phyloP scores from a whole-genome alignment of 2,113 vertebrate genomes.

The Centrocercus urophasianus region DNA sequence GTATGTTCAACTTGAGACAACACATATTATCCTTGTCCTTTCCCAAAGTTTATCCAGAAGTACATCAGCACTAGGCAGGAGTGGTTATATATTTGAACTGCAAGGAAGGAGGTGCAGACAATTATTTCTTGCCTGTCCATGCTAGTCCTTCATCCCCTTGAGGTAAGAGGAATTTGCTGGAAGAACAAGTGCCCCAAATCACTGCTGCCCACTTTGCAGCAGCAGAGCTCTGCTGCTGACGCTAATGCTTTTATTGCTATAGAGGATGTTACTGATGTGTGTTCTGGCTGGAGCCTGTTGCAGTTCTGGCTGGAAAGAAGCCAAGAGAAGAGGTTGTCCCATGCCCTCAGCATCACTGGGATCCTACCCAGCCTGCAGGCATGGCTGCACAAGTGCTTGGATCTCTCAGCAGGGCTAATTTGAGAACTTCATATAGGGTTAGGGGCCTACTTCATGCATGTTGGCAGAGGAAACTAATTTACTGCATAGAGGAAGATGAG shows the following conservation, averaged over 20 bases:
- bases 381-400: background rate
- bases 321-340: background rate
- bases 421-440: background rate
- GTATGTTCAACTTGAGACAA: background rate
- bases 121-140: background rate
- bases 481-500: background rate
- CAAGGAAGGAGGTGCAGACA: background rate
- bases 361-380: background rate
- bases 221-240: background rate
- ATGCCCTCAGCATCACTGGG: background rate
- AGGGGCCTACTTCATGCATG: background rate
- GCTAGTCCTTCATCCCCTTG: background rate
- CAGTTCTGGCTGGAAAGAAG: background rate
- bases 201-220: background rate
- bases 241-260: background rate
- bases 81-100: background rate
- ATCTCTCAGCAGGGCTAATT: background rate
- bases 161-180: background rate
- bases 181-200: background rate
- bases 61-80: background rate
- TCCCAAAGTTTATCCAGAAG: background rate
- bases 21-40: background rate
- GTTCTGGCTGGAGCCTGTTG: background rate
- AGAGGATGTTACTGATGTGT: rapidly evolving
- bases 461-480: background rate